Base-by-base conservation (phyloP, 1,140 invertebrate genomes). In the Arion vulgaris region DNA sequence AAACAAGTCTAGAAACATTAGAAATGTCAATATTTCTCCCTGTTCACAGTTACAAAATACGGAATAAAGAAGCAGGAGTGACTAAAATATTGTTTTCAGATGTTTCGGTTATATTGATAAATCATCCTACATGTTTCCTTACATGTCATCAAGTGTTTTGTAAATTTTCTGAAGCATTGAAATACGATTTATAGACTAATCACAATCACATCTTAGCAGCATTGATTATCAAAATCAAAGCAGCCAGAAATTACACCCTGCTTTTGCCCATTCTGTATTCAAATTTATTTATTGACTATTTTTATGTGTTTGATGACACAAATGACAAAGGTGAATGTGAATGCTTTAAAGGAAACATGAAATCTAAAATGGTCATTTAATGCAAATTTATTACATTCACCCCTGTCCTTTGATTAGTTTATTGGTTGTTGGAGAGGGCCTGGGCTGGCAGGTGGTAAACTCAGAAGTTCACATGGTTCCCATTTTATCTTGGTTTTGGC, bases 371-470 rank as follows among this genome's bases (percentile, higher is more conserved):
- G 32, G 19, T 4, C 32, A 34, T 39, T 71, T 1, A 36, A 28
- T 71, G 15, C 32, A 45, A 23, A 73, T 73, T 73, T 23, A 41
- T n/a, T 73, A 45, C 41, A 39, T 73, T 45, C 71, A 41, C 38
- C 71, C 23, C 5, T 45, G 38, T 41, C 71, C 36, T 26, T 41
- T 73, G 38, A 73, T 76, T 76, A 34, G 4, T 76, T 51, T 53
- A 7, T 26, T 71, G 80, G 84, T 85, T 85, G 80, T 85, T 85
- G 84, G 84, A 85, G 84, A 85, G 84, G 84, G 84, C 84, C 84
- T 85, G 84, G 84, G 84, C 84, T 85, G 84, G 81, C 84, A 85
- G 84, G 84, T 85, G 81, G 81, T 85, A 85, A 79, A 81, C 84
- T 85, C 80, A 81, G 81, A 85, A 85, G 84, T 85, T 85, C 84